These are phyloP conservation scores for Loxodonta africana DNA, from an alignment of 2,113 vertebrate species.

Conservation along the genomic window DNA sequence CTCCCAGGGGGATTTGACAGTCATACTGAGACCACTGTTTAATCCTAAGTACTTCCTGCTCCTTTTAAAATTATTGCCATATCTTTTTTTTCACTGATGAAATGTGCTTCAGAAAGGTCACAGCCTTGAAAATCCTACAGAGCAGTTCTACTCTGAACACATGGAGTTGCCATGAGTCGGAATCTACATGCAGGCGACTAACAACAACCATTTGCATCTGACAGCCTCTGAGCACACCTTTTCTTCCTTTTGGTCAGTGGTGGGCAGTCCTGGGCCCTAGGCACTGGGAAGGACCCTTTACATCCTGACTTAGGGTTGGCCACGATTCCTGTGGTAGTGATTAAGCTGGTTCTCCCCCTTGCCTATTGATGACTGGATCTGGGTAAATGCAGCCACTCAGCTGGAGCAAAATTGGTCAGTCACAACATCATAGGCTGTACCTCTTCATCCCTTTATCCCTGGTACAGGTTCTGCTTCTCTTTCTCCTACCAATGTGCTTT, in stretches of 20 bases:
- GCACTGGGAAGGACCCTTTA: not conserved
- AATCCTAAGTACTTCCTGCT: not conserved
- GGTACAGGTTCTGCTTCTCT: not conserved
- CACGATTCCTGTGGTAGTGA: not conserved
- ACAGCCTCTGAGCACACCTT: not conserved
- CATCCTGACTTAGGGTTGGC: not conserved
- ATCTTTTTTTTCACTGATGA: not conserved
- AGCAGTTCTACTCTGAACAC: not conserved
- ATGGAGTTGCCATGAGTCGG: not conserved
- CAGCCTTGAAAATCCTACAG: not conserved
- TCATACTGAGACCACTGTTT: not conserved
- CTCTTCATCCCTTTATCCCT: accelerated
- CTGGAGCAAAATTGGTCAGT: not conserved
- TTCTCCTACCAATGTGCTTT: not conserved
- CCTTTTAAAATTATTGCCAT: not conserved
- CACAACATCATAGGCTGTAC: accelerated
- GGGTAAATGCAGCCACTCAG: too few relatives aligned
- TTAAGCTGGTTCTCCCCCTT: not conserved
- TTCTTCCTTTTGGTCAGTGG: not conserved
- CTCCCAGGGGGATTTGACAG: not conserved
- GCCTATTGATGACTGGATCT: not conserved
- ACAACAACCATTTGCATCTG: not conserved
- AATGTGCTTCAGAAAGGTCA: not conserved
- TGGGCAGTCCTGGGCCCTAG: not conserved
- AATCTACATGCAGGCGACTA: not conserved